These are phyloP conservation scores for Diplodus sargus DNA, from an alignment of 2,797 vertebrate species.

Conservation along the genomic window DNA sequence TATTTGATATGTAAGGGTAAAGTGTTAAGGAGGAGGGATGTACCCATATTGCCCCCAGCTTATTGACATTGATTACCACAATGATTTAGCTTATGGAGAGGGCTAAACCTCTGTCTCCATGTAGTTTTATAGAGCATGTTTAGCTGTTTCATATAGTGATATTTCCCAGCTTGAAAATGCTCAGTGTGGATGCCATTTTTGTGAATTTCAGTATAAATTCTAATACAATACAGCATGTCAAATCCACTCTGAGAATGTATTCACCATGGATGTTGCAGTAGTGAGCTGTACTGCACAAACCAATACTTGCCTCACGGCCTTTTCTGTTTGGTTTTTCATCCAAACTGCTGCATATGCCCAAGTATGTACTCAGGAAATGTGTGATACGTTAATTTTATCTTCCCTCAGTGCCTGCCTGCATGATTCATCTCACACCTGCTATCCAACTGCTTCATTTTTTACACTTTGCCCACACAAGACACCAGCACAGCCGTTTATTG, in stretches of 20 bases:
- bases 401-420: conserved; percentile 6
- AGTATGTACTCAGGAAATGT: conserved; percentile 53
- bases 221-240: conserved; percentile 16
- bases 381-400: conserved; percentile 55
- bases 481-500: conserved; percentile 5
- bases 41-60: conserved; percentile 48
- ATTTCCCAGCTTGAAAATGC: neutral
- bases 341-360: conserved; percentile 43
- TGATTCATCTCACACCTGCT: conserved; percentile 57
- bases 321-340: conserved; percentile 24
- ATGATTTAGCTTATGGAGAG: conserved; percentile 55
- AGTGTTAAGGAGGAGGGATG: conserved; percentile 66
- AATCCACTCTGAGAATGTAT: conserved; percentile 12
- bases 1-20: conserved; percentile 71
- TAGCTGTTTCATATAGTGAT: neutral
- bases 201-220: conserved; percentile 21
- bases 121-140: conserved; percentile 14
- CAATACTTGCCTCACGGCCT: conserved; percentile 16
- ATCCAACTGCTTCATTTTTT: conserved; percentile 38
- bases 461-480: conserved; percentile 52
- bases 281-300: neutral
- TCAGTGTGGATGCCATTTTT: neutral
- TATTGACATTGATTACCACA: conserved; percentile 69
- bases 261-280: neutral
- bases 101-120: conserved; percentile 40